Conservation (phyloP, 2,113 vertebrate species). For the Agelaius tricolor region DNA sequence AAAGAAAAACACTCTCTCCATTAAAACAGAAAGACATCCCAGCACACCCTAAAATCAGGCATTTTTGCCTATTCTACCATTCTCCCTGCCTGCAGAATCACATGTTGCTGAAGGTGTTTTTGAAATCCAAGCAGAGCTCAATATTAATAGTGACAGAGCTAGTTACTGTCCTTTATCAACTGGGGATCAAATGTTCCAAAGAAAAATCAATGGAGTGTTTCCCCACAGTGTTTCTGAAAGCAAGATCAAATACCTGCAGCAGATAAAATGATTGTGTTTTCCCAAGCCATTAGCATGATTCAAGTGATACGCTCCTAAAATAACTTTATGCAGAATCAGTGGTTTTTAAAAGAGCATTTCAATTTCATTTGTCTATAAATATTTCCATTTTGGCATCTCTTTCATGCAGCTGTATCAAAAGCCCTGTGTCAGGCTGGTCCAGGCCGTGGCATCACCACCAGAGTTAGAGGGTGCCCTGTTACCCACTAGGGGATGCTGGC, state of each 20-base stretch:
- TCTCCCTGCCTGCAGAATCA: not conserved
- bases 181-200: not conserved
- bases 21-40: not conserved
- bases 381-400: not conserved
- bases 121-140: not conserved
- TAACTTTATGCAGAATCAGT: not conserved
- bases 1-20: not conserved
- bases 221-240: not conserved
- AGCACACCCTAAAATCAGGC: not conserved
- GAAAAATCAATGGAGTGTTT: conserved; percentile 7
- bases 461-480: not conserved
- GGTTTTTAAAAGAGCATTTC: not conserved
- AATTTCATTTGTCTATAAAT: not conserved
- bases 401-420: not conserved
- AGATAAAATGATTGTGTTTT: conserved; percentile 1
- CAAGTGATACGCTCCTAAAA: not conserved
- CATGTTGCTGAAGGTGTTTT: not conserved
- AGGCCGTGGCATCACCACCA: not conserved
- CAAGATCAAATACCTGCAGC: not conserved
- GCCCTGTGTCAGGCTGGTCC: not conserved
- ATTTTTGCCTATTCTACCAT: not conserved
- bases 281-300: not conserved
- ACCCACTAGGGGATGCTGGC: not conserved
- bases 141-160: not conserved
- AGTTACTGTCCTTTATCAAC: conserved; percentile 31